Conservation (phyloP, 2,113 vertebrate genomes). For the Odocoileus hemionus region DNA sequence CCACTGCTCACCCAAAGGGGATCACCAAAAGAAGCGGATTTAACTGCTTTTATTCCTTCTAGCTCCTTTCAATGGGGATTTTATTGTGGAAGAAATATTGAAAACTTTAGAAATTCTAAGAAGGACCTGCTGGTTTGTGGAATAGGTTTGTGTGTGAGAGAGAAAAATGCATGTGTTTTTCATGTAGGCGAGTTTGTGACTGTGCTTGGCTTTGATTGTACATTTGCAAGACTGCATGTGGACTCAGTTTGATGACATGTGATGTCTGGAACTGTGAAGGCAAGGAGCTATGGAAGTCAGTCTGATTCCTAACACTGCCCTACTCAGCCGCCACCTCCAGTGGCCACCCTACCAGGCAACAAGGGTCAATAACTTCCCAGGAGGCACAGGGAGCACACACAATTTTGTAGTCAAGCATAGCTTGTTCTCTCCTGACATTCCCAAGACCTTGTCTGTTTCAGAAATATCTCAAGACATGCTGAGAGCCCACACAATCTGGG, state of each 20-base stretch:
- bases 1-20: not conserved
- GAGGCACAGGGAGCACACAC: not conserved
- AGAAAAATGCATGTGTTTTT: not conserved
- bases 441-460: not conserved
- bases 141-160: not conserved
- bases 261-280: not conserved
- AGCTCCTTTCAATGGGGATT: not conserved
- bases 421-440: not conserved
- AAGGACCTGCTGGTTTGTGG: not conserved
- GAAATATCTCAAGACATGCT: not conserved
- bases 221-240: not conserved
- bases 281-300: not conserved
- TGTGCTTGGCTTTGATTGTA: not conserved
- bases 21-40: not conserved
- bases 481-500: not conserved
- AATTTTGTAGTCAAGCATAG: not conserved
- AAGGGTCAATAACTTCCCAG: not conserved
- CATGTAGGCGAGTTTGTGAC: not conserved
- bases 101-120: not conserved
- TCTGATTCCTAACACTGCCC: not conserved
- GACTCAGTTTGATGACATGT: not conserved
- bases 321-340: not conserved
- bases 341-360: not conserved
- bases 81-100: not conserved
- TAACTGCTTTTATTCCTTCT: not conserved